Evolutionary conservation across 2,888 invertebrate genomes (phyloP).

Genomic region (Chymomyza fuscimana): DNA sequence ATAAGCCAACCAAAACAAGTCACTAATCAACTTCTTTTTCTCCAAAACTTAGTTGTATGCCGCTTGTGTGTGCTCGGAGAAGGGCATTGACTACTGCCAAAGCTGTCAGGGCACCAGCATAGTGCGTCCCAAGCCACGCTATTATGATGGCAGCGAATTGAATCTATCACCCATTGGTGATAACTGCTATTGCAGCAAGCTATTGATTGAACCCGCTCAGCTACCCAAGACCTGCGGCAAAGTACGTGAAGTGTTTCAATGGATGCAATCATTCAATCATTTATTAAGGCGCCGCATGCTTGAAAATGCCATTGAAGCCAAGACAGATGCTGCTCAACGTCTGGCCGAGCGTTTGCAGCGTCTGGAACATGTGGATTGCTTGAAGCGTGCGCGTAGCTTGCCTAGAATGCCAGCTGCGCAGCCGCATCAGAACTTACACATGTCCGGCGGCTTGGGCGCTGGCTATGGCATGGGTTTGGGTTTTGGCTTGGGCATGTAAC

Average conservation of each 20-base stretch:
- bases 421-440: slow-evolving; percentile 17
- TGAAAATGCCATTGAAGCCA: slow-evolving; percentile 63
- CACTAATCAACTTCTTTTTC: neutral
- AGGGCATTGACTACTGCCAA: slow-evolving; percentile 71
- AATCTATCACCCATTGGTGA: slow-evolving; percentile 75
- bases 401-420: slow-evolving; percentile 8
- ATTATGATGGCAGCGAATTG: slow-evolving; percentile 52
- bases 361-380: slow-evolving; percentile 56
- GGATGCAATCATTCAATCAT: slow-evolving; percentile 68
- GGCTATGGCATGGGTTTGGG: neutral
- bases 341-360: slow-evolving; percentile 67
- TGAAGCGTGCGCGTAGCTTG: slow-evolving; percentile 38
- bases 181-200: slow-evolving; percentile 77
- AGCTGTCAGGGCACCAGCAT: slow-evolving; percentile 54
- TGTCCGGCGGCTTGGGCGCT: neutral
- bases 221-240: slow-evolving; percentile 72
- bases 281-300: slow-evolving; percentile 68
- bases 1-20: neutral
- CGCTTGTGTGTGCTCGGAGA: slow-evolving; percentile 73
- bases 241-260: slow-evolving; percentile 76
- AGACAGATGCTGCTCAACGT: slow-evolving; percentile 59
- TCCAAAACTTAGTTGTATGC: slow-evolving; percentile 57
- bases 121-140: slow-evolving; percentile 63
- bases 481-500: slow-evolving; percentile 1
- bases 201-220: slow-evolving; percentile 77